Percentiles rank a stretch among this genome's conserved stretches.
phyloP scores from a whole-genome alignment of 1,140 invertebrate genomes.

The Macrosteles quadrilineatus region DNA sequence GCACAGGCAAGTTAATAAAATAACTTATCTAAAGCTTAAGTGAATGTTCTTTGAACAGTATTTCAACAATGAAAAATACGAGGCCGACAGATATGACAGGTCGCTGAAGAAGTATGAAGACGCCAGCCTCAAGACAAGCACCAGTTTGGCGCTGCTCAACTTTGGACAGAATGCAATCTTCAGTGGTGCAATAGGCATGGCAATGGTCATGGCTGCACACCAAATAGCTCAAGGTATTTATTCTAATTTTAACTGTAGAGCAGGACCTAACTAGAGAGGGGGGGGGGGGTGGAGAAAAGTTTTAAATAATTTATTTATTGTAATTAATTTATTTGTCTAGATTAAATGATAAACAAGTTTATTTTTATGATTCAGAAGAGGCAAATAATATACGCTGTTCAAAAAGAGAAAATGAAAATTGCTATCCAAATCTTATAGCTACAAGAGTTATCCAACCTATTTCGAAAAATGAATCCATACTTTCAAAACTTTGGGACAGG shows the following conservation, averaged over 20 bases:
- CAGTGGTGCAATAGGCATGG: conserved; percentile 84
- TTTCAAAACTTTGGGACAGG: too few species aligned
- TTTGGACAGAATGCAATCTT: conserved; percentile 99
- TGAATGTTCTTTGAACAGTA: conserved; percentile 63
- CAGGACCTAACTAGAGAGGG: too few species aligned
- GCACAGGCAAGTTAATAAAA: too few species aligned
- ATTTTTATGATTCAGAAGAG: too few species aligned
- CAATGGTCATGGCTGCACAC: conserved; percentile 92
- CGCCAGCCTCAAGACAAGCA: conserved; percentile 93
- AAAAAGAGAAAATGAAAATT: too few species aligned
- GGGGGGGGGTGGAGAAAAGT: too few species aligned
- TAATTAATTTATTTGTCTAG: not conserved
- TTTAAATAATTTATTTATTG: too few species aligned
- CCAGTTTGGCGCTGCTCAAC: conserved; percentile 91
- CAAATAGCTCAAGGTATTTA: conserved; percentile 82
- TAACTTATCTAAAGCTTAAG: too few species aligned
- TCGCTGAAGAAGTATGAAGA: conserved; percentile 84
- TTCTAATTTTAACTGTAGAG: conserved; percentile 18
- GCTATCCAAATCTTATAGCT: too few species aligned
- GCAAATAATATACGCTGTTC: too few species aligned
- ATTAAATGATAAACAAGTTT: not conserved
- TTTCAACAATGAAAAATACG: conserved; percentile 97
- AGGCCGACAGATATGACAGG: conserved; percentile 87
- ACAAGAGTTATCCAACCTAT: too few species aligned
- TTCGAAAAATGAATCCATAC: too few species aligned